Evolutionary conservation across 2,888 invertebrate genomes (phyloP), one percentile per base, ranked within the genome.

Genomic region (Drosophila bunnanda): DNA sequence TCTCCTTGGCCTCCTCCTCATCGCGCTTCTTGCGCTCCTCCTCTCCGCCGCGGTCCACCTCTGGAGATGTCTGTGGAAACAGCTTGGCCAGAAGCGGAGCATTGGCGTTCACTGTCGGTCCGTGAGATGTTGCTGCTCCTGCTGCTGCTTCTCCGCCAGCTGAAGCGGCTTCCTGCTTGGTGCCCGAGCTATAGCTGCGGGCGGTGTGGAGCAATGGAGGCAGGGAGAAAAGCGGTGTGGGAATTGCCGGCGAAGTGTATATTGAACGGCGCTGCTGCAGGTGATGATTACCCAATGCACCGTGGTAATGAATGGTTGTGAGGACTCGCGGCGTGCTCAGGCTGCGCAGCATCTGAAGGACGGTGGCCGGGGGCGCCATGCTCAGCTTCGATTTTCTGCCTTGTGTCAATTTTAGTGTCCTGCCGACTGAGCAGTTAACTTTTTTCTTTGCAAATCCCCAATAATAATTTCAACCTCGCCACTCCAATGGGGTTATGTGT

Each of bases 1-100:
- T 94, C 84, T 95, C 94, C 82, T 95, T 93, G 30, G 92, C 92
- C 56, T 94, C 94, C 71, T 94, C 94, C 72, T 94, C 94, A 59
- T 94, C 94, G 72, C 94, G 94, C 56, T 93, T 93, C 78, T 94
- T 93, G 28, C 94, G 93, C 76, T 93, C 93, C 68, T 93, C 92
- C 46, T 94, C 93, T 39, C 93, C 93, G 53, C 93, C 93, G 73
- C 93, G 93, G 44, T 93, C 92, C 55, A 93, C 93, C 36, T 92
- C 93, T 3, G 93, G 85, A 0, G 93, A 92, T 2, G 93, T 92
- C 82, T 94, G 94, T 36, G 94, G 94, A 80, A 95, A 94, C 67
- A 95, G 92, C 69, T 94, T 93, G 0, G 94, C 94, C 5, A 95
- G 88, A 64, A 95, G 28, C 62, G 92, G 70, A 79, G 92, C 62